Evolutionary conservation across 2,888 invertebrate genomes (phyloP), one percentile per base, ranked within the genome.

Genomic region (Amphipyra tragopoginis): DNA sequence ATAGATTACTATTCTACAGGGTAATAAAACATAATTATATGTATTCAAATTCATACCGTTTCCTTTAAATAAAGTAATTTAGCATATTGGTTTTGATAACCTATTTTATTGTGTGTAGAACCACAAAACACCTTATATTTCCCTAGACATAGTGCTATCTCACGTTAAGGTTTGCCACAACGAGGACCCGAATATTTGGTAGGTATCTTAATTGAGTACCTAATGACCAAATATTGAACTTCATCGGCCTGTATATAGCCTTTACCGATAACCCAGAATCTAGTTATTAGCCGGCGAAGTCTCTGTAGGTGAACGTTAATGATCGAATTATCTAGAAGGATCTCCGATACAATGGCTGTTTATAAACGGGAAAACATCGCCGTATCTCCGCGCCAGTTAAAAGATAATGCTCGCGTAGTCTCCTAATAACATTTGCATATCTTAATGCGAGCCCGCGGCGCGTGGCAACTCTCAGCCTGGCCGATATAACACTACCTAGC

Each of bases 351-450:
- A 80, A 79, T 68, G 58, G 80, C 75, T 77, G 80, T 81, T 81
- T 83, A 78, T 81, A 84, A 77, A 77, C 73, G 72, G 70, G 84
- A 79, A 82, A 86, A 82, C 82, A 81, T 79, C 79, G 64, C 66
- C 65, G 82, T 86, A 88, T 88, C 87, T 79, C 75, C 57, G 77
- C 73, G 65, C 76, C 80, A 86, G 86, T 86, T 87, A 85, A 84
- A 84, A 88, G 90, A 90, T 90, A 90, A 89, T 85, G 77, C 85
- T 64, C 71, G 84, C 79, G 82, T 85, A 83, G 78, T 83, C 86
- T 84, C 85, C 85, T 87, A 84, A 90, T 91, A 89, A 87, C 89
- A 91, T 92, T 92, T 86, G 90, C 92, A 92, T 92, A 92, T 92
- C 90, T 90, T 89, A 91, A 91, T 90, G 88, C 88, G 82, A 65